Evolutionary conservation across 2,888 invertebrate species (phyloP), one percentile per base, ranked within the genome.

Genomic region (Pherbina coryleti): DNA sequence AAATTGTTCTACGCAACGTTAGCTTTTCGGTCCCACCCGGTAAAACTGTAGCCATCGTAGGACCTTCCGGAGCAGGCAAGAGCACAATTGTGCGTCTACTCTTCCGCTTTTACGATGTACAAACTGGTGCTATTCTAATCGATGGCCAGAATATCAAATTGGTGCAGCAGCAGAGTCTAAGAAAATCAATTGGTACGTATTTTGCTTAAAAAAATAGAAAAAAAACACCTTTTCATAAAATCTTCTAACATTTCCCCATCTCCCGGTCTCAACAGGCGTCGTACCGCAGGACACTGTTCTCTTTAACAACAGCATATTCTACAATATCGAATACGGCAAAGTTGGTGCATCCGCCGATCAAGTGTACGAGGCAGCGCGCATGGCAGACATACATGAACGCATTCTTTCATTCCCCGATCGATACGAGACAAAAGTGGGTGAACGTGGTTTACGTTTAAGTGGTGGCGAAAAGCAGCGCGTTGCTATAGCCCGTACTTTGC

Each of bases 381-480:
- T 94, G 82, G 98, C 98, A 0, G 98, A 98, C 85, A 98, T 99
- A 83, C 98, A 99, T 87, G 95, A 97, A 55, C 93, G 93, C 86
- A 98, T 99, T 79, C 90, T 96, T 0, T 92, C 94, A n/a, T 98
- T 99, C 90, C 97, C 98, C 0, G 96, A 97, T 81, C 93, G 93
- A 64, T 97, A 97, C 86, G 95, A 96, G 72, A 96, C 96, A 0
- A 88, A 95, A 93, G 96, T 99, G 25, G 99, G 99, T 7, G 99
- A 99, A 90, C 92, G 99, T 86, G 99, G 99, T 5, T 90, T 99
- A 78, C 94, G 98, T 81, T 91, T 99, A 79, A 98, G 98, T 87
- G 99, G 99, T 2, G 99, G 99, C 2, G 99, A 99, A 88, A 99
- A 99, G 86, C 99, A 99, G 89, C 92, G 98, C 82, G 97, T 99